Evolutionary conservation across 2,113 vertebrate species (phyloP).

Genomic region (Elachura formosa): DNA sequence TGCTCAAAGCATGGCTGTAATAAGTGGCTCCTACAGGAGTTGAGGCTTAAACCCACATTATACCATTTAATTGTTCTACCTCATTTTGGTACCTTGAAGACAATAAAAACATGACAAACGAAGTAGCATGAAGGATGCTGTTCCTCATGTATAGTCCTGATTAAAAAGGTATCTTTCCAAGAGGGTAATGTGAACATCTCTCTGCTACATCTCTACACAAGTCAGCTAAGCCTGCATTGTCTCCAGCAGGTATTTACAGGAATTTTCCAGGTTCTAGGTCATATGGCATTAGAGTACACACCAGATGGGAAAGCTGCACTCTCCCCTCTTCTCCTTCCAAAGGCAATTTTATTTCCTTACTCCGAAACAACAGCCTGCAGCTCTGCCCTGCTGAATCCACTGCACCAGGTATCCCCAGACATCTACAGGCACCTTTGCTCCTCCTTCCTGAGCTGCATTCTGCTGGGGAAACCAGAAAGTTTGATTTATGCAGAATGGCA

Average conservation of each 20-base stretch:
- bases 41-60: background rate
- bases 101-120: background rate
- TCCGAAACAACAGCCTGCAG: background rate
- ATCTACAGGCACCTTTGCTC: fast-evolving
- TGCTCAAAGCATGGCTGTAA: background rate
- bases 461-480: background rate
- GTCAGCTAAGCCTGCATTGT: background rate
- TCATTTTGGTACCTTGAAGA: background rate
- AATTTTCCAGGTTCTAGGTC: background rate
- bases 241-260: slow-evolving; percentile 11
- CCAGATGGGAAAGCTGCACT: background rate
- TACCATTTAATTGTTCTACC: background rate
- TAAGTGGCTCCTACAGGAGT: background rate
- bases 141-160: background rate
- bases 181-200: background rate
- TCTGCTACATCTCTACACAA: background rate
- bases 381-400: background rate
- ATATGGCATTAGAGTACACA: background rate
- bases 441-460: background rate
- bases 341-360: background rate
- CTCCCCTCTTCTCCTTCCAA: background rate
- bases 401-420: fast-evolving
- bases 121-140: background rate
- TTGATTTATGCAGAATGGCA: background rate
- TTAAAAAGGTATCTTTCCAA: background rate